Evolutionary conservation across 2,113 vertebrate species (phyloP).

Genomic region (Gnathonemus echidnorhynchus): DNA sequence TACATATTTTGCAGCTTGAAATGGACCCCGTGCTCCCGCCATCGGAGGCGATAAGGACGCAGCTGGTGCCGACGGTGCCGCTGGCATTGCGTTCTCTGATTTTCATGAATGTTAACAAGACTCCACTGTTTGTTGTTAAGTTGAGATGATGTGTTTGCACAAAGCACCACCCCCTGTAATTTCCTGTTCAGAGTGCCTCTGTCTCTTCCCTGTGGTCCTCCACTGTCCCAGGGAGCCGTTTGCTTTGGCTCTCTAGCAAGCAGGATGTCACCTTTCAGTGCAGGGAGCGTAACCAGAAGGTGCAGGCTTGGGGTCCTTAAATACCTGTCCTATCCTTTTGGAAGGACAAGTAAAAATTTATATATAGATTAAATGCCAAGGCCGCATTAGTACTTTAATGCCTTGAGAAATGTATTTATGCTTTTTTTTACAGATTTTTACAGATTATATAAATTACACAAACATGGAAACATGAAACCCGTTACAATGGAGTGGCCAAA

Average conservation of each 20-base stretch:
- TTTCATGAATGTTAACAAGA: constrained; percentile 15
- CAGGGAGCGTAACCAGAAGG: background rate
- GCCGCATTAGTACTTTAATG: background rate
- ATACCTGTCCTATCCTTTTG: background rate
- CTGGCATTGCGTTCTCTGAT: background rate
- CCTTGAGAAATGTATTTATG: background rate
- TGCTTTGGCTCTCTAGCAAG: background rate
- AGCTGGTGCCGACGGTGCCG: background rate
- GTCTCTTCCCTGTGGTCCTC: background rate
- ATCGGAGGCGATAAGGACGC: background rate
- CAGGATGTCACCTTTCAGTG: background rate
- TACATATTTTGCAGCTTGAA: background rate
- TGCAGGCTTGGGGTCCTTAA: background rate
- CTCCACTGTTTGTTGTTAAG: background rate
- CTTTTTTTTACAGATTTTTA: too few relatives aligned
- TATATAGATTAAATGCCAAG: background rate
- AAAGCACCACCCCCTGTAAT: background rate
- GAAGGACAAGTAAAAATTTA: background rate
- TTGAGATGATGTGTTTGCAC: constrained; percentile 1
- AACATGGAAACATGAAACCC: too few relatives aligned
- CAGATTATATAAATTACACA: background rate
- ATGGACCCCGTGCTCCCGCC: background rate
- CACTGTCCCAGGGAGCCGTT: background rate
- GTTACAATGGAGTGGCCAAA: background rate
- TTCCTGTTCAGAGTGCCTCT: background rate